Percentiles rank a stretch among this genome's conserved stretches.
phyloP scores from a whole-genome alignment of 92 coral and sea anemone species.

The Muricea muricata region DNA sequence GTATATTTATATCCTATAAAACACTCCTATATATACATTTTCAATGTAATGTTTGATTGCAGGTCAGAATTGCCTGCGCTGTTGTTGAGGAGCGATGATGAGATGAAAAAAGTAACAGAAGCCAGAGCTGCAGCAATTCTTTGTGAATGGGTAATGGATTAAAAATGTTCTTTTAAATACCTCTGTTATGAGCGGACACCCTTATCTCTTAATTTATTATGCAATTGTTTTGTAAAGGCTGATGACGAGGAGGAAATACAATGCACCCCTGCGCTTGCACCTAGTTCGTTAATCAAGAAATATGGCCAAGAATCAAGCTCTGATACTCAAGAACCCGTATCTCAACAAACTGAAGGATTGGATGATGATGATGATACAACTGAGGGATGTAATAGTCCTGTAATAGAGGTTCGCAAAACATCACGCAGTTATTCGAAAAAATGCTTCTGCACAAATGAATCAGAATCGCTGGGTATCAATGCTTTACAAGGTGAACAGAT shows the following conservation, averaged over 20 bases:
- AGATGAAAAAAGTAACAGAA: constrained; percentile 78
- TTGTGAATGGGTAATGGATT: constrained; percentile 74
- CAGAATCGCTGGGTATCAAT: not conserved
- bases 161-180: no score
- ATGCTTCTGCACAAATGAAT: not conserved
- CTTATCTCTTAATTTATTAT: no score
- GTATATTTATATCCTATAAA: no score
- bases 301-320: not conserved
- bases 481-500: not conserved
- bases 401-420: not conserved
- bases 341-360: not conserved
- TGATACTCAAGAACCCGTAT: not conserved
- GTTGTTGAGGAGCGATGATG: constrained; percentile 84
- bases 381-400: not conserved
- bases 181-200: no score
- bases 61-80: constrained; percentile 88
- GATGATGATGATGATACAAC: not conserved
- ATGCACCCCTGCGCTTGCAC: constrained; percentile 96
- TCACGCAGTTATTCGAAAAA: not conserved
- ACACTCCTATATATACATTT: no score
- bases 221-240: constrained; percentile 59
- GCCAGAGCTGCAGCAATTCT: constrained; percentile 93
- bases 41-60: no score
- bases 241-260: constrained; percentile 85
- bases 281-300: constrained; percentile 75